phyloP scores from a whole-genome alignment of 2,888 invertebrate genomes.

The Oscheius onirici region DNA sequence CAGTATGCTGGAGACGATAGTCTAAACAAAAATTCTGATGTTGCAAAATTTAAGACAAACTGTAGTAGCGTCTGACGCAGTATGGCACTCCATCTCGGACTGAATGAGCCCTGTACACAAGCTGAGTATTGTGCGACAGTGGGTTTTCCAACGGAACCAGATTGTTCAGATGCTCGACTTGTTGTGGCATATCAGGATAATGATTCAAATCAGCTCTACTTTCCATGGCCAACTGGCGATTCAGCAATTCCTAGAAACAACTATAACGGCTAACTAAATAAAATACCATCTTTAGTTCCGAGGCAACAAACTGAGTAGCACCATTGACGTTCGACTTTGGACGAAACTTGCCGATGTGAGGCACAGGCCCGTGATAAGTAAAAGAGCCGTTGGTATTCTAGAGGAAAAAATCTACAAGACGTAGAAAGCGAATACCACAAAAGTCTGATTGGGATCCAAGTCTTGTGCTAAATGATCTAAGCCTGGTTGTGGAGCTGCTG shows the following conservation, averaged over 20 bases:
- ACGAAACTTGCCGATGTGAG: slow-evolving; percentile 53
- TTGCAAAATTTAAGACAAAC: slow-evolving; percentile 37
- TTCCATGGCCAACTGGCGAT: slow-evolving; percentile 58
- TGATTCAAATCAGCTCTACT: slow-evolving; percentile 39
- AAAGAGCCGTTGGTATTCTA: slow-evolving; percentile 43
- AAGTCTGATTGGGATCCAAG: slow-evolving; percentile 1
- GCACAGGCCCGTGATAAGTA: slow-evolving; percentile 45
- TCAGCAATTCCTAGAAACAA: slow-evolving; percentile 59
- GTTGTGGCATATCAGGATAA: slow-evolving; percentile 52
- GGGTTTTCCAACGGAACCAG: slow-evolving; percentile 53
- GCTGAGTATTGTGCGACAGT: slow-evolving; percentile 35
- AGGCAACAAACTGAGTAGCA: slow-evolving; percentile 52
- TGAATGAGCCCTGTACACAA: slow-evolving; percentile 49
- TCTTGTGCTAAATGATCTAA: slow-evolving; percentile 13
- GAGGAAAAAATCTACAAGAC: slow-evolving; percentile 12
- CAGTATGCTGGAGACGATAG: slow-evolving; percentile 83
- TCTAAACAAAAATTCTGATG: slow-evolving; percentile 74
- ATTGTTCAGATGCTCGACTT: slow-evolving; percentile 51
- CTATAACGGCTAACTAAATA: too few relatives aligned
- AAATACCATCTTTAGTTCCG: slow-evolving; percentile 47
- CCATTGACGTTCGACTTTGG: slow-evolving; percentile 49
- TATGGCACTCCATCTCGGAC: slow-evolving; percentile 57
- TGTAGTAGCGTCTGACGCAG: slow-evolving; percentile 53
- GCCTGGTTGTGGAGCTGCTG: slow-evolving; percentile 19
- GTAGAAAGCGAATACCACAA: neutral